Percentiles rank a stretch among this genome's conserved stretches.
Conservation (phyloP, 1,140 invertebrate species). For the Cataglyphis hispanica region DNA sequence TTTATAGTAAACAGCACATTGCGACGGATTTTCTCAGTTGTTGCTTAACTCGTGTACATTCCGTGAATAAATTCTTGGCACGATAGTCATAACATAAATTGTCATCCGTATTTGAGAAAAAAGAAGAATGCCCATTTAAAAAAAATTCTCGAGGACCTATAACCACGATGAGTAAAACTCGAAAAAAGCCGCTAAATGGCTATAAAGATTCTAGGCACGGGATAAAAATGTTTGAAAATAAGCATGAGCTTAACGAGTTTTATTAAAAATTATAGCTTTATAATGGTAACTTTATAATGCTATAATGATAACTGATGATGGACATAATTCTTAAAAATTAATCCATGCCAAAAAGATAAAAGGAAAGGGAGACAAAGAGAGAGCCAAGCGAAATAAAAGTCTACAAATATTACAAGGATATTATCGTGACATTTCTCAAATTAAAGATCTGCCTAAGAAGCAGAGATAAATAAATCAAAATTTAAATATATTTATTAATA, state of each 20-base stretch:
- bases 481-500: too few relatives aligned
- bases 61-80: neutral
- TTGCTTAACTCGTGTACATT: neutral
- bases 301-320: neutral
- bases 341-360: too few relatives aligned
- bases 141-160: neutral
- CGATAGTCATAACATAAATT: neutral
- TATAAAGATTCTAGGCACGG: neutral
- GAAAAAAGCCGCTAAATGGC: neutral
- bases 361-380: too few relatives aligned
- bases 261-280: neutral
- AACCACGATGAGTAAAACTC: neutral
- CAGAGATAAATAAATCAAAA: too few relatives aligned
- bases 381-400: neutral
- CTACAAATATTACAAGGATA: neutral
- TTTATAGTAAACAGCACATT: too few relatives aligned
- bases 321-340: neutral
- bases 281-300: constrained; percentile 14
- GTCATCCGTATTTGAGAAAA: neutral
- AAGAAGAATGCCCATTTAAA: neutral
- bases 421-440: neutral
- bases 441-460: too few relatives aligned
- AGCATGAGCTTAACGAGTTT: neutral
- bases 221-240: neutral
- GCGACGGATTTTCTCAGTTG: neutral